A percentile compares a stretch with the other conserved stretches of the same genome.
phyloP scores from a whole-genome alignment of 2,797 vertebrate genomes.

The Acrossocheilus wenchowensis region DNA sequence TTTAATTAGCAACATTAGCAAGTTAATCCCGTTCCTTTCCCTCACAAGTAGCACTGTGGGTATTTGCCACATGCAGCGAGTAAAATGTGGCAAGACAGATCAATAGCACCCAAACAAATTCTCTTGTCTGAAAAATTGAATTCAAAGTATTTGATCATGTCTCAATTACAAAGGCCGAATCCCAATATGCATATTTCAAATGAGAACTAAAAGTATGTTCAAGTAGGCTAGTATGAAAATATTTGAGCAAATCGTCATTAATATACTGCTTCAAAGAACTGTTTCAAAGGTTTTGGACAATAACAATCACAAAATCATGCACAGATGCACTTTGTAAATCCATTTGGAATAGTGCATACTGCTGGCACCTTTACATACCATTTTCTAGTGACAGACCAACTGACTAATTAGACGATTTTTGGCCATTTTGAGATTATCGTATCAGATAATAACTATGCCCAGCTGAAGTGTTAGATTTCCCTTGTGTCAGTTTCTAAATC shows the following conservation, averaged over 20 bases:
- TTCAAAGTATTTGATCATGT: neutral
- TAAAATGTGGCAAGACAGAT: slow-evolving; percentile 30
- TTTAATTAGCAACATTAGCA: slow-evolving; percentile 74
- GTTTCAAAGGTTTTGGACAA: slow-evolving; percentile 8
- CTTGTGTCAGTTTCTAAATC: neutral
- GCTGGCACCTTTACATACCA: neutral
- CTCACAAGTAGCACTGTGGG: slow-evolving; percentile 36
- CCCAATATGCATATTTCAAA: neutral
- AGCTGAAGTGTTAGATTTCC: slow-evolving; percentile 9
- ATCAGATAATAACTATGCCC: slow-evolving; percentile 5
- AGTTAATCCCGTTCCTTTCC: slow-evolving; percentile 68
- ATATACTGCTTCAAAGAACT: neutral
- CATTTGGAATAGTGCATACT: neutral
- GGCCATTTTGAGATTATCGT: slow-evolving; percentile 3
- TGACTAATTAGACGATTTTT: neutral
- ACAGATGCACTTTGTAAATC: slow-evolving; percentile 9
- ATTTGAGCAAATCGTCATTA: neutral
- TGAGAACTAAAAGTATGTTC: neutral
- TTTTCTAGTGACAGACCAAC: slow-evolving; percentile 21
- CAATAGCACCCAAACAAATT: slow-evolving; percentile 12
- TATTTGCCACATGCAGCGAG: slow-evolving; percentile 24
- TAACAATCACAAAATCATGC: slow-evolving; percentile 1
- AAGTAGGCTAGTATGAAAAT: neutral
- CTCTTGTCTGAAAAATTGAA: neutral
- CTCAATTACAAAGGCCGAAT: neutral